phyloP scores from a whole-genome alignment of 1,140 invertebrate species.

The Aricia agestis region DNA sequence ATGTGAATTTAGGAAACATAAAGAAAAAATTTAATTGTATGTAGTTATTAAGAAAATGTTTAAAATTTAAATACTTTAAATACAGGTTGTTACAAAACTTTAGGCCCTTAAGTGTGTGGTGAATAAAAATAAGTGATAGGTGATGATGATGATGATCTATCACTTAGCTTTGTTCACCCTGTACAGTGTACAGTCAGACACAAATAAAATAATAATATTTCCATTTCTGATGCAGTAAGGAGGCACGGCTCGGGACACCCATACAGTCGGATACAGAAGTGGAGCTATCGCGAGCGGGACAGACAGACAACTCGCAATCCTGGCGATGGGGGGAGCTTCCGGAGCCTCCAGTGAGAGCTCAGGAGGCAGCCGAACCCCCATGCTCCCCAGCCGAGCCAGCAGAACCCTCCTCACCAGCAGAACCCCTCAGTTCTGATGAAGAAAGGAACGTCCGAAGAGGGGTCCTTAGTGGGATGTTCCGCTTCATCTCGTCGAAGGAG shows the following conservation, averaged over 20 bases:
- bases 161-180: no score
- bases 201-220: background rate
- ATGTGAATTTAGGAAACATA: no score
- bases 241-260: constrained; percentile 85
- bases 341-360: constrained; percentile 65
- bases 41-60: no score
- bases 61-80: no score
- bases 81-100: no score
- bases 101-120: no score
- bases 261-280: constrained; percentile 96
- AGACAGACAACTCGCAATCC: constrained; percentile 79
- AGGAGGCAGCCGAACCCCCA: constrained; percentile 36
- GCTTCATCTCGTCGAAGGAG: constrained; percentile 90
- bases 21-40: no score
- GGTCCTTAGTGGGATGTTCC: constrained; percentile 93
- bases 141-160: no score
- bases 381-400: constrained; percentile 34
- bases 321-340: constrained; percentile 99
- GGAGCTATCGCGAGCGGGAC: constrained; percentile 84
- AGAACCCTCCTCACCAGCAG: constrained; percentile 24
- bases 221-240: constrained; percentile 38
- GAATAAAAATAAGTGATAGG: no score
- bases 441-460: constrained; percentile 52
- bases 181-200: no score
- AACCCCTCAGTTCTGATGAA: constrained; percentile 63